Evolutionary conservation across 1,140 invertebrate genomes (phyloP), one percentile per base, ranked within the genome.

Genomic region (Chrysomallon squamiferum): DNA sequence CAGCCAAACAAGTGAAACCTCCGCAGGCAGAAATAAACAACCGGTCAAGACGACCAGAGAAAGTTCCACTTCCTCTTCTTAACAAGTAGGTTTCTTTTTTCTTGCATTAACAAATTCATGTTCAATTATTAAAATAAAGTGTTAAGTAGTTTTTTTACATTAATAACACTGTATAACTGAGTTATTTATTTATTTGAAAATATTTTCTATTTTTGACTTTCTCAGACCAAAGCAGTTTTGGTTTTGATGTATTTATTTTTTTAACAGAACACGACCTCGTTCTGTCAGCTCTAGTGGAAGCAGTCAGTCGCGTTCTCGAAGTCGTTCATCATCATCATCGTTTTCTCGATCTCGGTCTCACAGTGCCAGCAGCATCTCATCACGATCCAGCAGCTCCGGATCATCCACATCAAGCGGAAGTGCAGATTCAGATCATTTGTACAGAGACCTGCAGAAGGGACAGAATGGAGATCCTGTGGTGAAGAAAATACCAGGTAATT

Each of bases 331-430:
- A 29, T 65, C 59, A 0, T 69, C 69, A 22, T 76, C 69, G 78
- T 87, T 87, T 82, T 79, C 79, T 41, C 69, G 62, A 13, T 81
- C 78, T 32, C 64, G 78, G 33, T 84, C 82, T 47, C 70, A 75
- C 30, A 84, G 78, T 11, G 73, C 69, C 52, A 73, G 71, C 38
- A 76, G 71, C 52, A 45, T 64, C 29, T 75, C 75, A 29, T 73
- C 75, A 49, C 25, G 65, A 11, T 72, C 74, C 1, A 65, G 71
- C 18, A 43, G 62, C 49, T 74, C 69, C 45, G 69, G 72, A 35
- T 76, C 78, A 18, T 62, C 64, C 1, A 74, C 76, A 5, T 75
- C 73, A 18, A 76, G 77, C 33, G 75, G 78, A 20, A 80, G 76
- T 57, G 75, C 76, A 5, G 78, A 78, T 57, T 79, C 78, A 11